Evolutionary conservation across 2,888 invertebrate species (phyloP).

Genomic region (Philonicus albiceps): DNA sequence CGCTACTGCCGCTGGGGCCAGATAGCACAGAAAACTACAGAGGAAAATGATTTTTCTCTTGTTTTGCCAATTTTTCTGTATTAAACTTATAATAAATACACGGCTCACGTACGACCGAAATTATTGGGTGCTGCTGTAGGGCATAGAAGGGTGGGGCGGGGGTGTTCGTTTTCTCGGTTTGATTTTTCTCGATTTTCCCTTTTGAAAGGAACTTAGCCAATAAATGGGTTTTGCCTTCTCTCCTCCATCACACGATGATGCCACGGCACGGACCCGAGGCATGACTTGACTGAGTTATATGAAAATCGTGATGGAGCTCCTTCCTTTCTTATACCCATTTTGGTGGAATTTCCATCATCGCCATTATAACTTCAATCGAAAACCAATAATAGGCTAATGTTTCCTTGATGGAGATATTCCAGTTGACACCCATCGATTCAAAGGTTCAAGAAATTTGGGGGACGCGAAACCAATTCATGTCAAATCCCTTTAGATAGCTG

Average conservation of each 20-base stretch:
- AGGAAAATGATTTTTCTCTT: conserved; percentile 28
- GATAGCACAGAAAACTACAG: conserved; percentile 10
- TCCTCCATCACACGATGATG: conserved; percentile 19
- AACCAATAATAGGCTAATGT: conserved; percentile 25
- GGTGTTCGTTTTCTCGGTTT: conserved; percentile 35
- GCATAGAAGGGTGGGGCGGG: background rate
- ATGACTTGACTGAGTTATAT: conserved; percentile 46
- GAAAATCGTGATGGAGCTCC: conserved; percentile 1
- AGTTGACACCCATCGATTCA: background rate
- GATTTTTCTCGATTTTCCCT: conserved; percentile 31
- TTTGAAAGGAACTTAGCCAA: conserved; percentile 44
- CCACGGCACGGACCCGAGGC: conserved; percentile 8
- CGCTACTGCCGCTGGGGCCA: background rate
- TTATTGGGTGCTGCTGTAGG: conserved; percentile 42
- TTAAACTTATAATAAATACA: conserved; percentile 49
- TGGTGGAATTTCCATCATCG: background rate
- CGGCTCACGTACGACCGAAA: conserved; percentile 47
- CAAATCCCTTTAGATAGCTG: background rate
- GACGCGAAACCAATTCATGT: background rate
- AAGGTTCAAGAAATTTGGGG: background rate
- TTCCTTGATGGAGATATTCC: background rate
- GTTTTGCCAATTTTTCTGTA: conserved; percentile 40
- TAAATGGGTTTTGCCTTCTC: conserved; percentile 41
- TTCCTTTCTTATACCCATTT: background rate
- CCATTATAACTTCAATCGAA: background rate